Evolutionary conservation across 2,888 invertebrate genomes (phyloP).

Genomic region (Phasia obesa): DNA sequence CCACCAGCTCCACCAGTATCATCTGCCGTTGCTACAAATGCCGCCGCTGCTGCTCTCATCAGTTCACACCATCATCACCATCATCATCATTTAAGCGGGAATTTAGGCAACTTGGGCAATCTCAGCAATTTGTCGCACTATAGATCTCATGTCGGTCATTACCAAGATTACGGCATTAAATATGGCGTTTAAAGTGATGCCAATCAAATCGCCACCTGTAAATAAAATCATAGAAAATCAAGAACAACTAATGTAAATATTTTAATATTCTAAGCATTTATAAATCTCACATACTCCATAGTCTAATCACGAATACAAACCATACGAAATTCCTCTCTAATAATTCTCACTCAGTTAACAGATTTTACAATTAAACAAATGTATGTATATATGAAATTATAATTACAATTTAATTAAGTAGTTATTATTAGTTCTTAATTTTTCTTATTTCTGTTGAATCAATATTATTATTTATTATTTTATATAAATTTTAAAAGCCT

Average conservation of each 20-base stretch:
- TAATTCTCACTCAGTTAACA: slow-evolving; percentile 42
- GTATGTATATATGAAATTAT: slow-evolving; percentile 34
- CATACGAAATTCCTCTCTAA: slow-evolving; percentile 25
- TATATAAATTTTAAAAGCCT: slow-evolving; percentile 29
- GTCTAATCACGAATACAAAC: slow-evolving; percentile 25
- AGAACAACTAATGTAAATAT: slow-evolving; percentile 47
- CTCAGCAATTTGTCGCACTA: slow-evolving; percentile 82
- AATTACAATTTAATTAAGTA: slow-evolving; percentile 27
- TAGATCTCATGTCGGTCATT: slow-evolving; percentile 81
- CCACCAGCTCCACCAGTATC: slow-evolving; percentile 79
- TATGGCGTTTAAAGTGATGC: slow-evolving; percentile 80
- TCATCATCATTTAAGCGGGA: slow-evolving; percentile 80
- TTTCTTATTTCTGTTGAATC: slow-evolving; percentile 9
- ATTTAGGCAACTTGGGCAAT: slow-evolving; percentile 81
- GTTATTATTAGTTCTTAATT: slow-evolving; percentile 32
- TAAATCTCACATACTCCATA: slow-evolving; percentile 22
- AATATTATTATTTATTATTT: slow-evolving; percentile 43
- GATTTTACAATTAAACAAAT: slow-evolving; percentile 16
- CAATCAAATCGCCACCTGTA: background rate
- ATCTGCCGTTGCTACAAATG: slow-evolving; percentile 77
- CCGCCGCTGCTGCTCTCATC: slow-evolving; percentile 76
- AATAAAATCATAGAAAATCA: slow-evolving; percentile 17
- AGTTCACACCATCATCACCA: slow-evolving; percentile 78
- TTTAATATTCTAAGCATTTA: slow-evolving; percentile 51
- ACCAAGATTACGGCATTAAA: slow-evolving; percentile 83